Base-by-base conservation (phyloP, 2,888 invertebrate species). In the Caenorhabditis zanzibari region DNA sequence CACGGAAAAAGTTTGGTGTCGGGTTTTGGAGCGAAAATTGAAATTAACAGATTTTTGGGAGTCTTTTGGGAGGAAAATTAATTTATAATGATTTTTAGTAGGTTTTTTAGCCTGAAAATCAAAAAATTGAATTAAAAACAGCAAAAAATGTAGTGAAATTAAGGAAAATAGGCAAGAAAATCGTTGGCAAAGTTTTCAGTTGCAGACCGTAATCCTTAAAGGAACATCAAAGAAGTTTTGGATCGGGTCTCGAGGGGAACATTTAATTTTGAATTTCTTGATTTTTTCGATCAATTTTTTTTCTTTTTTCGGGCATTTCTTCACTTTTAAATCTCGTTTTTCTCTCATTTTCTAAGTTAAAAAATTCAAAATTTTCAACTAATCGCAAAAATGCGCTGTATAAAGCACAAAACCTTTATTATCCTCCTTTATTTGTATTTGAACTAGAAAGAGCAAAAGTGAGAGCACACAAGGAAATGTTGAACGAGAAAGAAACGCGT, bases 371-470 rank as follows among this genome's bases (percentile, higher is more conserved):
- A n/a, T n/a, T n/a, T n/a, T 52, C 7, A 52, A 52, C 1, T 24
- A 35, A 59, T n/a, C n/a, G n/a, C n/a, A 59, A 59, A 59, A 35
- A 35, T 35, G 10, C 0, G 44, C 16, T 63, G 63, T 9, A 6
- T 22, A 71, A 28, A 56, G 58, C 44, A 32, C 44, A 14, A 58
- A 58, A 58, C n/a, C 28, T 10, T 6, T 12, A 16, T 9, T 32
- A 52, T 24, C 32, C 26, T 73, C 16, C 63, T 59, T 44, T 61
- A 72, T 54, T 38, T 68, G 38, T 35, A 68, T 52, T 54, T n/a
- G n/a, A n/a, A n/a, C 32, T 32, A 4, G 32, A 7, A 32, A 32
- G 32, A 32, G 32, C 56, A 28, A 58, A 58, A 58, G 58, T 35
- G 58, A 44, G 14, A 32, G 2, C 6, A 10, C 9, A 9, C n/a